These are phyloP conservation scores for Leptopilina clavipes DNA, from an alignment of 1,140 invertebrate genomes.

Conservation along the genomic window DNA sequence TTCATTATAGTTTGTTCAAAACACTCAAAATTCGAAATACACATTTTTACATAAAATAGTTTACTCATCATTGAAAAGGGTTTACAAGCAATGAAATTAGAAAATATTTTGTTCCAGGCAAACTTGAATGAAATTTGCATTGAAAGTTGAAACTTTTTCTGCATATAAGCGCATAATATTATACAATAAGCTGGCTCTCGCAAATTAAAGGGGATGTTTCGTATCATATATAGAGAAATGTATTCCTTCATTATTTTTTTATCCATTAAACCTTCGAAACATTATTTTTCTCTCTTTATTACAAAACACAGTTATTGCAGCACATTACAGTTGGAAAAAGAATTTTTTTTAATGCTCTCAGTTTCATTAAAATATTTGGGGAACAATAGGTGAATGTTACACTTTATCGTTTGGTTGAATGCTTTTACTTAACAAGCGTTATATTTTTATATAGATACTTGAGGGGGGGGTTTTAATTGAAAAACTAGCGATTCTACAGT, in stretches of 20 bases:
- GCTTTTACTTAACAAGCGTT: conserved; percentile 7
- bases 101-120: neutral
- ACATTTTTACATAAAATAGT: neutral
- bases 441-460: neutral
- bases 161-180: neutral
- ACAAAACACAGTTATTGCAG: neutral
- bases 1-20: neutral
- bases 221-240: neutral
- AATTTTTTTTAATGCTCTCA: neutral
- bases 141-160: conserved; percentile 15
- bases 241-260: neutral
- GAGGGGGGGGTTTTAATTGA: neutral
- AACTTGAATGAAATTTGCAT: conserved; percentile 16
- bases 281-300: neutral
- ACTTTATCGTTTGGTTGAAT: neutral
- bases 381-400: conserved; percentile 3
- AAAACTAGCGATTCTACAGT: conserved; percentile 12
- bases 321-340: neutral
- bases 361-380: neutral
- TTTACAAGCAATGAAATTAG: neutral
- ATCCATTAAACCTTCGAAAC: neutral
- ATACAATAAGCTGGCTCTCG: neutral
- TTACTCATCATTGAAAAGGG: neutral
- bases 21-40: conserved; percentile 7
- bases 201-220: neutral